phyloP scores from a whole-genome alignment of 30 jellyfish, hydroid and myxozoan species.

The Calvadosia cruxmelitensis region DNA sequence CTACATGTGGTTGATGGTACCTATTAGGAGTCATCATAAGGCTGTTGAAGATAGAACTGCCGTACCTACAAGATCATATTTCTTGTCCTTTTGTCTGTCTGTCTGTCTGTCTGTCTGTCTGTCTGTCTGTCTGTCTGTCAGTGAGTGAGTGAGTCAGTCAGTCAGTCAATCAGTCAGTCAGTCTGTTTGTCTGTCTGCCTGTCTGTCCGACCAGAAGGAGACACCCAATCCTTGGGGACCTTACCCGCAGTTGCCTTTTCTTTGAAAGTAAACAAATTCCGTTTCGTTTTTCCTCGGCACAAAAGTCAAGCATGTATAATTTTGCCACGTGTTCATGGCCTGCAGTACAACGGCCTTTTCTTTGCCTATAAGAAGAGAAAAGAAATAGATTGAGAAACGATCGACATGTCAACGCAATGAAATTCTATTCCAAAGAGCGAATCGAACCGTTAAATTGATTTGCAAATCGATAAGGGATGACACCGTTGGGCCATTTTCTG shows the following conservation, averaged over 20 bases:
- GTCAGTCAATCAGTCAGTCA: too few relatives aligned
- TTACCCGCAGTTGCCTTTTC: conserved; percentile 57
- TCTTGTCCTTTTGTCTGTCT: too few relatives aligned
- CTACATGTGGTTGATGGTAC: too few relatives aligned
- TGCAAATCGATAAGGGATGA: conserved; percentile 37
- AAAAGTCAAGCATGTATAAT: conserved; percentile 38
- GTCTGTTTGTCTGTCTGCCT: too few relatives aligned
- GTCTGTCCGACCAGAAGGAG: too few relatives aligned
- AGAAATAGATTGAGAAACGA: neutral
- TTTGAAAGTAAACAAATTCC: conserved; percentile 31
- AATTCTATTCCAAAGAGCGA: neutral
- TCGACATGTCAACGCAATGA: too few relatives aligned
- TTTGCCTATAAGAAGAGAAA: conserved; percentile 12
- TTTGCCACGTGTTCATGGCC: conserved; percentile 52
- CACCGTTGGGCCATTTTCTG: conserved; percentile 57
- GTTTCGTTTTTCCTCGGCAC: conserved; percentile 14
- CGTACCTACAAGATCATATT: too few relatives aligned
- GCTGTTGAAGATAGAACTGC: too few relatives aligned
- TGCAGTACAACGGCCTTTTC: conserved; percentile 39
- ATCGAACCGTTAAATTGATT: conserved; percentile 22
- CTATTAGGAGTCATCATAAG: too few relatives aligned
- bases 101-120: too few relatives aligned
- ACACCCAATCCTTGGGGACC: neutral
- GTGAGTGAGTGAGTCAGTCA: too few relatives aligned
- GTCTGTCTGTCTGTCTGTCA: too few relatives aligned